Evolutionary conservation across 92 coral and sea anemone species (phyloP), one percentile per base, ranked within the genome.

Genomic region (Zoanthus sansibaricus): DNA sequence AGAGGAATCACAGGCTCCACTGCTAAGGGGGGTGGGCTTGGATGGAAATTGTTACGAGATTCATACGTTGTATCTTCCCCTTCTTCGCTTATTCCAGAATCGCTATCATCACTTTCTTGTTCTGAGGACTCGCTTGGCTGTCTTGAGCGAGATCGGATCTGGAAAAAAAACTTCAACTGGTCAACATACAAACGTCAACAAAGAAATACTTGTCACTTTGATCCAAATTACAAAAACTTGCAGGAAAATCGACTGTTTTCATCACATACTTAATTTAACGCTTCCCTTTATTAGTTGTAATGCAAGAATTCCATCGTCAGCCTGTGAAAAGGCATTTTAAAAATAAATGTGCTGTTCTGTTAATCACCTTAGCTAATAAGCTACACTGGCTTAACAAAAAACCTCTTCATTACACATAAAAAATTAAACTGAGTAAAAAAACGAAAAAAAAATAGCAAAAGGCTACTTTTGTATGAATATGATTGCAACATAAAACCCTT

Each of bases 81-180:
- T 33, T 86, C 79, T 79, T 89, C 68, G 75, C 73, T 80, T 80
- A 80, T 80, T 9, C 85, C 85, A 0, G 85, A 80, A 47, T 85
- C 89, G 42, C 47, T 76, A 48, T 78, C 94, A n/a, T 91, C 91
- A 78, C 91, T 93, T 78, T 90, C 96, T 69, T 83, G 93, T 75
- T 88, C 91, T 77, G 92, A 87, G 89, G 94, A 89, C 47, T 88
- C 95, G 88, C 88, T 89, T 78, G 71, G 85, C 75, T 80, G 61
- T 58, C 31, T 77, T 25, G 55, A 75, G 77, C 62, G 55, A 11
- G 55, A 49, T 49, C 55, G 9, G 55, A 49, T 49, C 73, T 80
- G 64, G 30, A 30, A 45, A 66, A 66, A 25, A 78, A 73, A 45
- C 18, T 48, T 64, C 15, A 9, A 5, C 44, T 66, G 54, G 1